Evolutionary conservation across 2,888 invertebrate genomes (phyloP), one percentile per base, ranked within the genome.

Genomic region (Chrysopilus asiliformis): DNA sequence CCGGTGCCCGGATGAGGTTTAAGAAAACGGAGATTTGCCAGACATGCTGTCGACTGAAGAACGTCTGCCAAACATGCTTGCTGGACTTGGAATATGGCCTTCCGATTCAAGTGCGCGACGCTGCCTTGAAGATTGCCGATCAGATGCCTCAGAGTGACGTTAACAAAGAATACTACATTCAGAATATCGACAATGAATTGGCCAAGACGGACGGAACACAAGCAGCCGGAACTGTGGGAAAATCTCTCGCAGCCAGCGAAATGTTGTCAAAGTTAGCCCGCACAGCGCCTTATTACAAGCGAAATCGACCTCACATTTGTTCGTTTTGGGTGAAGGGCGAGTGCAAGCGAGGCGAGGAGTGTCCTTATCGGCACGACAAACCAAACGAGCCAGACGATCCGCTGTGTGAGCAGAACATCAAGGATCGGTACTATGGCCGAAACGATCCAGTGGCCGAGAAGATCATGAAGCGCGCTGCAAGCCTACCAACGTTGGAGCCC

Each of bases 291-390:
- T 93, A 91, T 57, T 91, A 93, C 58, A 89, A 90, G 55, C 66
- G 91, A 32, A 91, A 91, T 56, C 65, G 87, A 32, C 89, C 91
- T 0, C 91, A 93, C 55, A 89, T 91, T 38, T 91, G 91, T 57
- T 89, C 89, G 0, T 93, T 93, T 62, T 91, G 89, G 85, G 90
- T 93, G 1, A 93, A 91, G 62, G 91, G 90, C 2, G 90, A 91
- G 57, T 91, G 91, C 56, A 79, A 86, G 56, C 68, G 91, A 54
- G 91, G 91, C 6, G 91, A 93, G 60, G 91, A 93, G 55, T 91
- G 91, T 57, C 91, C 91, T 0, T 91, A 90, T 57, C 67, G 91
- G 3, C 91, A 91, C 57, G 91, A 93, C 55, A 89, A 87, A 54
- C 91, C 91, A 1, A 87, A 87, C 13, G 90, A 93, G 64, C 90